Evolutionary conservation across 1,140 invertebrate species (phyloP).

Genomic region (Frieseomelitta varia): DNA sequence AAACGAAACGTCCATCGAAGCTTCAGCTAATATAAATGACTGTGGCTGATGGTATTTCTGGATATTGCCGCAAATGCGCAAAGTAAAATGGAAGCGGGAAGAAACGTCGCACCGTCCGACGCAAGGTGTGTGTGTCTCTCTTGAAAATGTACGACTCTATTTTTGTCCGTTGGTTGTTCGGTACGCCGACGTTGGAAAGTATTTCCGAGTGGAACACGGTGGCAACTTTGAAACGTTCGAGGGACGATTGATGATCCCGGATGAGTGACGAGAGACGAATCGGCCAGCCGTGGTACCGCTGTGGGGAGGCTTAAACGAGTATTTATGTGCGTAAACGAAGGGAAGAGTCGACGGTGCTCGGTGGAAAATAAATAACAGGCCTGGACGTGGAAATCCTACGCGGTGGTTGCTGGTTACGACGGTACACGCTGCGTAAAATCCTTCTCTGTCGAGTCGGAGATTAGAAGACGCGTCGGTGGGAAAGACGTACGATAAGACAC

Average conservation of each 20-base stretch:
- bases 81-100: not conserved
- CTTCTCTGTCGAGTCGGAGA: conserved; percentile 57
- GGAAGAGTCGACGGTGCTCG: conserved; percentile 59
- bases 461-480: conserved; percentile 37
- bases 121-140: conserved; percentile 39
- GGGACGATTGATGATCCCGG: conserved; percentile 64
- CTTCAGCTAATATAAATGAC: not conserved
- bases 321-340: conserved; percentile 70
- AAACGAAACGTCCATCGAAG: too few species aligned
- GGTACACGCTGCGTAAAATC: conserved; percentile 57
- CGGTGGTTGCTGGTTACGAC: conserved; percentile 34
- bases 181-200: not conserved
- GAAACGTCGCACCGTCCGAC: not conserved
- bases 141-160: conserved; percentile 19
- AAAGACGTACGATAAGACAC: conserved; percentile 46
- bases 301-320: conserved; percentile 65
- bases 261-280: conserved; percentile 67
- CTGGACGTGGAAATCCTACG: conserved; percentile 57
- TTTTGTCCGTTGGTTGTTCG: conserved; percentile 25
- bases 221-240: conserved; percentile 49
- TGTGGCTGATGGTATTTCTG: not conserved
- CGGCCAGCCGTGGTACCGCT: conserved; percentile 55
- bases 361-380: conserved; percentile 66
- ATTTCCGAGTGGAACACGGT: conserved; percentile 28
- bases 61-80: not conserved